Evolutionary conservation across 2,888 invertebrate species (phyloP), one percentile per base, ranked within the genome.

Genomic region (Leistus spinibarbis): DNA sequence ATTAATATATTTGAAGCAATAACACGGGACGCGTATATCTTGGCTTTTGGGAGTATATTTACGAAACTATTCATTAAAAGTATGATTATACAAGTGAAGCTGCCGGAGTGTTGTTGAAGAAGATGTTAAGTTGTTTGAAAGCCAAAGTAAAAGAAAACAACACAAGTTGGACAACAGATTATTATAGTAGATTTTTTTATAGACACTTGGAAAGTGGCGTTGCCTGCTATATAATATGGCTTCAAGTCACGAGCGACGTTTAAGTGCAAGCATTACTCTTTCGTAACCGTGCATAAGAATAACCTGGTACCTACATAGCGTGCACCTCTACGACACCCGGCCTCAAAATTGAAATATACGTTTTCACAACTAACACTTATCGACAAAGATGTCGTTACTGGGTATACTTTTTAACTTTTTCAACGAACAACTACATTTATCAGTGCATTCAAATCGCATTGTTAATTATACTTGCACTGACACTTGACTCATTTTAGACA

Each of bases 261-360:
- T 73, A 73, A 73, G 73, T 73, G 73, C 20, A 73, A 57, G 57
- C 73, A 73, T 73, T 73, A 73, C 67, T 73, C 73, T 73, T 66
- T 53, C 27, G 66, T 60, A 73, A 73, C 54, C 67, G 66, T 73
- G 73, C 73, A 73, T 73, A 73, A 73, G 73, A 73, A 73, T 73
- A 66, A 54, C 66, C 40, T 54, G 67, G 40, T 40, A n/a, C n/a
- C n/a, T n/a, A n/a, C n/a, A 65, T 66, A 73, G 63, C 63, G 63
- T 66, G 60, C 27, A 57, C 23, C 19, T 20, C 66, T 40, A 16
- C 65, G 54, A 27, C 66, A 65, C 54, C 53, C 22, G 40, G 64
- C 23, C 62, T 57, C 57, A 73, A 73, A 56, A 73, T 73, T 73
- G 66, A 73, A 73, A 73, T 66, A 73, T 73, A 66, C 40, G 40